Conservation (phyloP, 2,113 vertebrate genomes). For the Lasiurus cinereus region DNA sequence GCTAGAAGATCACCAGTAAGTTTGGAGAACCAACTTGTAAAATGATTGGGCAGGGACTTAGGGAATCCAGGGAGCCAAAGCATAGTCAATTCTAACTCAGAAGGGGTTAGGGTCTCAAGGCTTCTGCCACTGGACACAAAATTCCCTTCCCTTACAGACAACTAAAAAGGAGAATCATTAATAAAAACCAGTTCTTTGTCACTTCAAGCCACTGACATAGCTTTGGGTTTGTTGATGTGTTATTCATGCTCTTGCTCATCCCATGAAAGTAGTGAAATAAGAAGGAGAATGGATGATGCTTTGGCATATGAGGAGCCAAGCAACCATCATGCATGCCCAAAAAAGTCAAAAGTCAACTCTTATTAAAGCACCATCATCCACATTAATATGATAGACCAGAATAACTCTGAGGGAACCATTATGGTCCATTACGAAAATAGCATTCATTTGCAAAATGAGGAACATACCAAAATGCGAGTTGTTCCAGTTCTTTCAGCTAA, state of each 20-base stretch:
- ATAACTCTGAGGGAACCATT: constrained; percentile 76
- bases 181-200: constrained; percentile 57
- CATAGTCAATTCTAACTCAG: background rate
- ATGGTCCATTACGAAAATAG: constrained; percentile 80
- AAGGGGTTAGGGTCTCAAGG: background rate
- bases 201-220: background rate
- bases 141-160: too few relatives aligned
- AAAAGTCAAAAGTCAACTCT: constrained; percentile 67
- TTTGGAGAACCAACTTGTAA: background rate
- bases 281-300: constrained; percentile 58
- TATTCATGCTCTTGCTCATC: constrained; percentile 52
- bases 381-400: constrained; percentile 70
- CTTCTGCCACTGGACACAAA: background rate
- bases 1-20: background rate
- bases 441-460: constrained; percentile 81
- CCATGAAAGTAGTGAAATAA: constrained; percentile 50
- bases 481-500: constrained; percentile 78
- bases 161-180: too few relatives aligned
- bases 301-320: constrained; percentile 20
- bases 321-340: background rate
- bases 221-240: constrained; percentile 35
- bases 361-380: constrained; percentile 63
- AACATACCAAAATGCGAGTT: constrained; percentile 75
- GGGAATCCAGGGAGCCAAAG: background rate
- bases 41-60: background rate